Evolutionary conservation across 2,797 vertebrate genomes (phyloP).

Genomic region (Holocentrus rufus): DNA sequence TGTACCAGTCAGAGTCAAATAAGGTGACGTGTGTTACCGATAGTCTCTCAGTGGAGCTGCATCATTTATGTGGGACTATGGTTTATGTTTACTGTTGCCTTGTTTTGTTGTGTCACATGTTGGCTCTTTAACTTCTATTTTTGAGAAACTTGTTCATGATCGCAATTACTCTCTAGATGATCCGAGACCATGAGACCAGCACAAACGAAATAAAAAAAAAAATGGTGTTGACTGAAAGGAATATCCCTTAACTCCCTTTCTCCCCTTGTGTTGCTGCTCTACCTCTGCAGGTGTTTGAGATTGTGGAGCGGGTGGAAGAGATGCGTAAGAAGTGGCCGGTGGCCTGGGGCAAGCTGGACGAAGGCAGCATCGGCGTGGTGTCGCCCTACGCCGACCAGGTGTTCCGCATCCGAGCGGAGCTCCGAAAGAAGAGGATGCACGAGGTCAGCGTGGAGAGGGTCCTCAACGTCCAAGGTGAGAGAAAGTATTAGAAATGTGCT

Average conservation of each 20-base stretch:
- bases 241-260: background rate
- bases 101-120: too few relatives aligned
- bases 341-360: slow-evolving; percentile 97
- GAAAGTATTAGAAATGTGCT: background rate
- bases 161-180: too few relatives aligned
- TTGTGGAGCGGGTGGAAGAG: slow-evolving; percentile 98
- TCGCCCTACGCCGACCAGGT: slow-evolving; percentile 98
- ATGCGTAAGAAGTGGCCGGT: slow-evolving; percentile 98
- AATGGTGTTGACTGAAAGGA: background rate
- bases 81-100: too few relatives aligned
- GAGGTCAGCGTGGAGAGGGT: slow-evolving; percentile 99
- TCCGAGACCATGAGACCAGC: too few relatives aligned
- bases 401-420: slow-evolving; percentile 96
- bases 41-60: too few relatives aligned
- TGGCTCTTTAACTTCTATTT: too few relatives aligned
- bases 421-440: slow-evolving; percentile 95
- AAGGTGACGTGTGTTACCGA: too few relatives aligned
- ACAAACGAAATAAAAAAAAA: too few relatives aligned
- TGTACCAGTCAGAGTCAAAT: too few relatives aligned
- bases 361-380: slow-evolving; percentile 97
- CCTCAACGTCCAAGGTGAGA: slow-evolving; percentile 98
- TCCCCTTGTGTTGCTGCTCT: background rate
- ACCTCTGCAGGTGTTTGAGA: slow-evolving; percentile 93
- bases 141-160: too few relatives aligned
- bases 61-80: too few relatives aligned